Conservation (phyloP, 2,888 invertebrate species). For the Mesoligia furuncula region DNA sequence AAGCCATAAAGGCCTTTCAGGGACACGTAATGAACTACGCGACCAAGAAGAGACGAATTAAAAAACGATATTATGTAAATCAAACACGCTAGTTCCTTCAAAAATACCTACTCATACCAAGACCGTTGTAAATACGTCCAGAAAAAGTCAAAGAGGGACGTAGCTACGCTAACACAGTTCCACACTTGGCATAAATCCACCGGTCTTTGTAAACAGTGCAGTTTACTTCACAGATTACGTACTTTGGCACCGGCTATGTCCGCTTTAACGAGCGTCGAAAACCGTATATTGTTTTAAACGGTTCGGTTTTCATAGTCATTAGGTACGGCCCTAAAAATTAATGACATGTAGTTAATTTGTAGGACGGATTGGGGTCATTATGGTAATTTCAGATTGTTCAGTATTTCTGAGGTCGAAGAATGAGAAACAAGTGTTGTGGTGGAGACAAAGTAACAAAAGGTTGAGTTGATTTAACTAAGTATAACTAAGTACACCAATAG, state of each 20-base stretch:
- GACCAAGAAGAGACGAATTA: not conserved
- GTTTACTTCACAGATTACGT: conserved; percentile 57
- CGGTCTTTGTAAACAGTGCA: conserved; percentile 56
- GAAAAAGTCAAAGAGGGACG: conserved; percentile 43
- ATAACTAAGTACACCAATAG: not conserved
- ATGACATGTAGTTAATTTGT: conserved; percentile 7
- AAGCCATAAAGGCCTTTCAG: not conserved
- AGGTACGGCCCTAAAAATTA: conserved; percentile 16
- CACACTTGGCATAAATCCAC: conserved; percentile 67
- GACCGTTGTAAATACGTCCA: conserved; percentile 13
- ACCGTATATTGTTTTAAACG: conserved; percentile 32
- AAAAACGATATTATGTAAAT: not conserved
- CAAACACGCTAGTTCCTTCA: not conserved
- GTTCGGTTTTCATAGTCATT: conserved; percentile 20
- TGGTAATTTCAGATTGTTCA: not conserved
- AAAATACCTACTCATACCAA: not conserved
- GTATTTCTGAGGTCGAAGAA: not conserved
- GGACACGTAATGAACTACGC: not conserved
- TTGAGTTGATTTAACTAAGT: not conserved
- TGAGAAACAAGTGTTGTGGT: not conserved
- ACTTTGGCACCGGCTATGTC: conserved; percentile 42
- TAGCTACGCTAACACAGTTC: conserved; percentile 55
- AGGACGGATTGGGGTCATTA: conserved; percentile 1
- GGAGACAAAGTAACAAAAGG: not conserved
- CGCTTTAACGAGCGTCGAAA: conserved; percentile 37